Evolutionary conservation across 2,113 vertebrate species (phyloP).

Genomic region (Brachyistius frenatus): DNA sequence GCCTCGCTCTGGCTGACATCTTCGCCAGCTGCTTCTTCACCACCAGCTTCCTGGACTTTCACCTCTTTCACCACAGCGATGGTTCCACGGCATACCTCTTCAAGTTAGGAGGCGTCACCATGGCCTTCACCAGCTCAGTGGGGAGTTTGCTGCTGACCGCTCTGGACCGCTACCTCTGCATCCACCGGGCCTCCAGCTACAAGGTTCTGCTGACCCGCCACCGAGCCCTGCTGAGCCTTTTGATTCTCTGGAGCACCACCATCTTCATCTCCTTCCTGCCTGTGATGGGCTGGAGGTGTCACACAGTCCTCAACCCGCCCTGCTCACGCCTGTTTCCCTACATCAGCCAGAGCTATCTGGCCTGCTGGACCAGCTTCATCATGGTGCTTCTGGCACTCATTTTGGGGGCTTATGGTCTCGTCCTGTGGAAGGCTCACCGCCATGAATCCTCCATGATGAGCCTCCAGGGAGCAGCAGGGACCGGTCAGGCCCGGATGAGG

Average conservation of each 20-base stretch:
- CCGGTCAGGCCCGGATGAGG: conserved; percentile 85
- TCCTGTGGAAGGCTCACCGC: conserved; percentile 90
- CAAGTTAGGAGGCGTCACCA: conserved; percentile 91
- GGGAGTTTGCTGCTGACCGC: conserved; percentile 93
- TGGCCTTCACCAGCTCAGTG: conserved; percentile 91
- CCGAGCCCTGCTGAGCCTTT: conserved; percentile 84
- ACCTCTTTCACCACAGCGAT: conserved; percentile 81
- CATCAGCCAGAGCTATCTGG: conserved; percentile 84
- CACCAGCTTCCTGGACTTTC: conserved; percentile 90
- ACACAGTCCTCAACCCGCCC: conserved; percentile 66
- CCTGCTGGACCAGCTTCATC: conserved; percentile 86
- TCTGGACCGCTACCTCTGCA: conserved; percentile 92
- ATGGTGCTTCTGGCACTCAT: conserved; percentile 86
- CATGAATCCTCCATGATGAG: conserved; percentile 86
- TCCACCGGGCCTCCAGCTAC: conserved; percentile 86
- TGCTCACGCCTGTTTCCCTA: conserved; percentile 92
- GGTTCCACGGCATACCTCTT: conserved; percentile 85
- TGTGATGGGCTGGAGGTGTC: conserved; percentile 93
- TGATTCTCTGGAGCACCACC: conserved; percentile 85
- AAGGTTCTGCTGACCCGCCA: conserved; percentile 88
- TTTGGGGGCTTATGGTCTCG: conserved; percentile 84
- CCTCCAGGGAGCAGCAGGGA: conserved; percentile 70
- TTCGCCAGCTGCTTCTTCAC: conserved; percentile 91
- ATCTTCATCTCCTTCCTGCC: conserved; percentile 87
- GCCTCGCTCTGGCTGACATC: conserved; percentile 90